phyloP scores from a whole-genome alignment of 2,888 invertebrate genomes.

The Orthosia incerta region DNA sequence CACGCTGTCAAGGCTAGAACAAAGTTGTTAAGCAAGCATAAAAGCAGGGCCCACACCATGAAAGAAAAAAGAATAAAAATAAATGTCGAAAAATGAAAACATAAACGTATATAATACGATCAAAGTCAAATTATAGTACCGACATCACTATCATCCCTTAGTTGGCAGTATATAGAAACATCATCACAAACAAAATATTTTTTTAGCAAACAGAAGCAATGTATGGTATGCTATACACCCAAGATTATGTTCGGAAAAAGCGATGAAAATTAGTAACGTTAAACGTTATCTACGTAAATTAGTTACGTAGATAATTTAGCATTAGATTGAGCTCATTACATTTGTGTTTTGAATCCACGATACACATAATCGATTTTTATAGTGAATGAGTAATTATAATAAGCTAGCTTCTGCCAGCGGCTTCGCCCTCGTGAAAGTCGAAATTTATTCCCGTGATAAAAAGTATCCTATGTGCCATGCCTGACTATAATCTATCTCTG shows the following conservation, averaged over 20 bases:
- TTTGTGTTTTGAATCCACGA: too few species aligned
- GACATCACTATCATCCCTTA: background rate
- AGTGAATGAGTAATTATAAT: too few species aligned
- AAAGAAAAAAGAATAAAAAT: background rate
- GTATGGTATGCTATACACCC: background rate
- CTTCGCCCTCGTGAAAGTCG: too few species aligned
- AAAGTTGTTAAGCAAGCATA: background rate
- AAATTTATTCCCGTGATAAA: too few species aligned
- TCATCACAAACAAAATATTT: background rate
- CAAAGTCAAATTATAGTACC: background rate
- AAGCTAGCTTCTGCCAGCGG: too few species aligned
- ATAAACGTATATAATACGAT: conserved; percentile 3
- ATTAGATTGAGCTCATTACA: too few species aligned
- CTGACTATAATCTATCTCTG: too few species aligned
- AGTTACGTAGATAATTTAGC: background rate
- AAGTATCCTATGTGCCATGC: too few species aligned
- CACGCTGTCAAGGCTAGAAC: background rate
- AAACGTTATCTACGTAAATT: too few species aligned
- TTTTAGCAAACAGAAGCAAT: background rate
- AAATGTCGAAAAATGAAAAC: background rate
- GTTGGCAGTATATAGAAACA: background rate
- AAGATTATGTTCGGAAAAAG: background rate
- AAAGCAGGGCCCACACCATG: background rate
- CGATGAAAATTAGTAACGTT: background rate
- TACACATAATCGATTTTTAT: too few species aligned